Percentiles rank a stretch among this genome's conserved stretches.
These are phyloP conservation scores for Plutomurus gul DNA, from an alignment of 1,140 invertebrate species.

Conservation along the genomic window DNA sequence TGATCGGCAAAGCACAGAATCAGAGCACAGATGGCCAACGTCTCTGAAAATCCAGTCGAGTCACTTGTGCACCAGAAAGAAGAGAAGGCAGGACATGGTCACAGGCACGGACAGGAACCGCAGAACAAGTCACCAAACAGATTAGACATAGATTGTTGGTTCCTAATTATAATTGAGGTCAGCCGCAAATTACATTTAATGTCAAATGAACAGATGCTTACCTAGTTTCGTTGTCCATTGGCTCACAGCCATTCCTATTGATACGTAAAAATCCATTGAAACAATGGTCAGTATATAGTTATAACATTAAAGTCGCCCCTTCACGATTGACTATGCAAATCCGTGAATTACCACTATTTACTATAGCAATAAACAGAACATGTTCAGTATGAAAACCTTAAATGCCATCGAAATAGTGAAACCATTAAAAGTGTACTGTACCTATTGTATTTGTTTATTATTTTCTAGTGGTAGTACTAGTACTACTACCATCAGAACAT, in stretches of 20 bases:
- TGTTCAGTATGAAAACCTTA: no score
- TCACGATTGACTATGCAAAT: no score
- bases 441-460: no score
- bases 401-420: no score
- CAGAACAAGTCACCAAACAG: neutral
- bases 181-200: neutral
- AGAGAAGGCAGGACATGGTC: constrained; percentile 24
- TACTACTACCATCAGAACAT: neutral
- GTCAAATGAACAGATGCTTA: constrained; percentile 9
- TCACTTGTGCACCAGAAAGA: neutral
- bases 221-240: neutral
- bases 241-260: neutral
- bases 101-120: neutral
- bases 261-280: neutral
- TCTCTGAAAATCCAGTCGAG: neutral
- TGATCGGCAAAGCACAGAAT: neutral
- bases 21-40: neutral
- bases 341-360: no score
- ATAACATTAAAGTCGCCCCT: no score
- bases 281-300: no score
- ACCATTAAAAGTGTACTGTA: no score
- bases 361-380: no score
- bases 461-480: no score
- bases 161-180: neutral
- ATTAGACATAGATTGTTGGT: constrained; percentile 6